Conservation (phyloP, 2,113 vertebrate genomes). For the Calidris pygmaea region DNA sequence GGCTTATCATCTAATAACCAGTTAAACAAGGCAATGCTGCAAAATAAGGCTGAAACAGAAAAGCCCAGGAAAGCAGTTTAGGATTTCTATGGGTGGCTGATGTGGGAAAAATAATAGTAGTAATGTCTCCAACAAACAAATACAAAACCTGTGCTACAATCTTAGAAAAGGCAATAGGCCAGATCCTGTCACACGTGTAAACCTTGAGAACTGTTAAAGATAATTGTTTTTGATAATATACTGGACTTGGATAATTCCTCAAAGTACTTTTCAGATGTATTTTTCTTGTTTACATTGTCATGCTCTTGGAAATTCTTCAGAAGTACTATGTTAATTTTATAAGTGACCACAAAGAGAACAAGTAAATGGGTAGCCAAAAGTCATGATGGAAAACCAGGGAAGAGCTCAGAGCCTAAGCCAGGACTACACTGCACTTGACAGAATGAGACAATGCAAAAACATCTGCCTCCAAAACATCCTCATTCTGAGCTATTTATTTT, state of each 20-base stretch:
- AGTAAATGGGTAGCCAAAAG: background rate
- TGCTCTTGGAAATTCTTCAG: background rate
- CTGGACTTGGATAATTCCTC: background rate
- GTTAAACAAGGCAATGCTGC: background rate
- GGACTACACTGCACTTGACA: background rate
- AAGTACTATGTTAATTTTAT: background rate
- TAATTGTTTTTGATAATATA: background rate
- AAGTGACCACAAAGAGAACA: background rate
- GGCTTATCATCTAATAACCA: background rate
- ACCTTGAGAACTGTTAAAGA: accelerated
- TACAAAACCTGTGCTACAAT: accelerated
- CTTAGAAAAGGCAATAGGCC: background rate
- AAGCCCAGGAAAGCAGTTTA: background rate
- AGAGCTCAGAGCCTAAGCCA: background rate
- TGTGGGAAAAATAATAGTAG: background rate
- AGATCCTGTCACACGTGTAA: background rate
- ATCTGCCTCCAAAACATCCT: background rate
- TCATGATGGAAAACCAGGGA: background rate
- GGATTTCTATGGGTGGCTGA: background rate
- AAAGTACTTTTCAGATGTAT: background rate
- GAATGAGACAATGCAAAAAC: background rate
- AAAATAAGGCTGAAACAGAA: background rate
- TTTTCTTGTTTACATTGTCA: background rate
- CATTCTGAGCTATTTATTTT: background rate
- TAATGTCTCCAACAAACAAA: background rate